These are phyloP conservation scores for Emydoidea blandingii DNA, from an alignment of 2,797 vertebrate genomes.

Conservation along the genomic window DNA sequence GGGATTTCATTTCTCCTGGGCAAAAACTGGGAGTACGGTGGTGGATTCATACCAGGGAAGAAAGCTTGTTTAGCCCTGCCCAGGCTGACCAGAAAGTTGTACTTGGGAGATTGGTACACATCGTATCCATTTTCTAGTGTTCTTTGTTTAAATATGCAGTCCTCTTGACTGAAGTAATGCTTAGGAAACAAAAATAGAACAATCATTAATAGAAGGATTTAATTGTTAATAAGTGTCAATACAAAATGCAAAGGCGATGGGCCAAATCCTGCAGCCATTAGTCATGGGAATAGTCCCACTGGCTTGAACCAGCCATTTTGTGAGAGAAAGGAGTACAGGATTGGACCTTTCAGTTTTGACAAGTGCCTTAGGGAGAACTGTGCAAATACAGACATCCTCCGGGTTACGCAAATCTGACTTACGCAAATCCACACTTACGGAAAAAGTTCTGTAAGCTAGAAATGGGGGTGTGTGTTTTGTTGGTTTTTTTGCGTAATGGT, in stretches of 20 bases:
- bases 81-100: slow-evolving; percentile 90
- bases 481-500: too few relatives aligned
- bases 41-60: slow-evolving; percentile 85
- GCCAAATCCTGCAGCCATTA: not conserved
- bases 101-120: slow-evolving; percentile 89
- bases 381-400: not conserved
- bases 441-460: too few relatives aligned
- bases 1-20: slow-evolving; percentile 92
- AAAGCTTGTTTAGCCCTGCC: slow-evolving; percentile 88
- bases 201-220: slow-evolving; percentile 10
- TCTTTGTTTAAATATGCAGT: slow-evolving; percentile 91
- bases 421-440: too few relatives aligned
- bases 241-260: not conserved
- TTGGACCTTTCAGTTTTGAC: not conserved
- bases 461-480: too few relatives aligned
- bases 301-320: not conserved
- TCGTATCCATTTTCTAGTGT: slow-evolving; percentile 93
- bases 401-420: too few relatives aligned
- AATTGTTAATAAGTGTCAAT: not conserved
- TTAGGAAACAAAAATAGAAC: slow-evolving; percentile 49
- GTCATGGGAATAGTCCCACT: not conserved
- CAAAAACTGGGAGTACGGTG: slow-evolving; percentile 92
- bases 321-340: not conserved
- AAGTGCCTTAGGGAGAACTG: not conserved
- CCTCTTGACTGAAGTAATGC: slow-evolving; percentile 86